These are phyloP conservation scores for Eueremaeus valkanovi DNA, from an alignment of 2,888 invertebrate species.

Conservation along the genomic window DNA sequence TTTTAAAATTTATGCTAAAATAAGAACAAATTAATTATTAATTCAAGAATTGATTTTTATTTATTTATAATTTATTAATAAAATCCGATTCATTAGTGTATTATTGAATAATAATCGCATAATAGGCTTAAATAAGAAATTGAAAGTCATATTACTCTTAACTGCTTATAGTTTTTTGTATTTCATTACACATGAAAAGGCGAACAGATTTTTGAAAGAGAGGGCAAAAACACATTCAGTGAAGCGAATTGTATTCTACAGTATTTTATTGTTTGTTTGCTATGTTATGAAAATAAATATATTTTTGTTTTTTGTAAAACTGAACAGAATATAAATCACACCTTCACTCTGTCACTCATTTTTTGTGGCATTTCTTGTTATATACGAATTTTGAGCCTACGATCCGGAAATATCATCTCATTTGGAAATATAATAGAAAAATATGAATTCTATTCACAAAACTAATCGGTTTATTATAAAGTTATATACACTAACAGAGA, in stretches of 20 bases:
- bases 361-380: not conserved
- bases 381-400: not conserved
- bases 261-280: not conserved
- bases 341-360: not conserved
- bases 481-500: not conserved
- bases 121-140: no score
- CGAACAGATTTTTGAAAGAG: not conserved
- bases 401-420: not conserved
- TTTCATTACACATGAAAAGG: not conserved
- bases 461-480: not conserved
- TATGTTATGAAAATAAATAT: not conserved
- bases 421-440: not conserved
- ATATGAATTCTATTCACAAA: no score
- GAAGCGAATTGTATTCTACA: not conserved
- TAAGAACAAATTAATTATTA: no score
- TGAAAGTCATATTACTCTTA: no score
- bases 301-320: not conserved
- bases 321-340: not conserved
- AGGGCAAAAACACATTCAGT: not conserved
- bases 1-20: no score
- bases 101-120: no score
- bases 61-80: no score
- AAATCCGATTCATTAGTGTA: no score
- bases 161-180: not conserved
- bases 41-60: no score